Evolutionary conservation across 2,113 vertebrate genomes (phyloP), one percentile per base, ranked within the genome.

Genomic region (Podarcis cretensis): DNA sequence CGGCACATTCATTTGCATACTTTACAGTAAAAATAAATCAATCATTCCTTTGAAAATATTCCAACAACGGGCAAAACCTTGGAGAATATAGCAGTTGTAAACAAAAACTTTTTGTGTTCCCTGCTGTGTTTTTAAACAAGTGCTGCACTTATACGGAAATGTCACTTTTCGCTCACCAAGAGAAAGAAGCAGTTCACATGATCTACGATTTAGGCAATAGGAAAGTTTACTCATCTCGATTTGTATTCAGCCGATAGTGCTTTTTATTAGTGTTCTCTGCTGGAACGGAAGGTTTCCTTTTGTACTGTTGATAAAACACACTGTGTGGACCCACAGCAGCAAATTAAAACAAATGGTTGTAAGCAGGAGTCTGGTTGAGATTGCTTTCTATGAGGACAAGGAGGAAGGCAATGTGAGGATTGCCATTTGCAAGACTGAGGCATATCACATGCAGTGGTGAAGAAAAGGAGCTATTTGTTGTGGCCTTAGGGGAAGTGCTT

Each of bases 231-330:
- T 68, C 69, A 79, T 66, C 20, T 6, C 66, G 81, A 40, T 84
- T 73, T 84, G 83, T 84, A 73, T 84, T 73, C 68, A 63, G 35
- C 35, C 77, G 23, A 21, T 43, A 30, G 54, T 30, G 48, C 30
- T 16, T 80, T 18, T 59, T 63, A 48, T 14, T 87, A 90, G 27
- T 1, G 0, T 3, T 82, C 92, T 93, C 90, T 86, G 81, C 76
- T 57, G 0, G 35, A 5, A 43, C 78, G n/a, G 4, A 75, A 69
- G n/a, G 10, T 82, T 3, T 87, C 63, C 71, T 0, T 3, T 77
- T 2, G 54, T 84, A 14, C 30, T 89, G 69, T 77, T 89, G 21
- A 85, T 54, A 77, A 81, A 73, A 2, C 63, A 40, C 75, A 71
- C 48, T 13, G 63, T 85, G 9, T 83, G 20, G 14, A 16, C 30